Evolutionary conservation across 2,797 vertebrate species (phyloP), one percentile per base, ranked within the genome.

Genomic region (Bryconaethiops microstoma): DNA sequence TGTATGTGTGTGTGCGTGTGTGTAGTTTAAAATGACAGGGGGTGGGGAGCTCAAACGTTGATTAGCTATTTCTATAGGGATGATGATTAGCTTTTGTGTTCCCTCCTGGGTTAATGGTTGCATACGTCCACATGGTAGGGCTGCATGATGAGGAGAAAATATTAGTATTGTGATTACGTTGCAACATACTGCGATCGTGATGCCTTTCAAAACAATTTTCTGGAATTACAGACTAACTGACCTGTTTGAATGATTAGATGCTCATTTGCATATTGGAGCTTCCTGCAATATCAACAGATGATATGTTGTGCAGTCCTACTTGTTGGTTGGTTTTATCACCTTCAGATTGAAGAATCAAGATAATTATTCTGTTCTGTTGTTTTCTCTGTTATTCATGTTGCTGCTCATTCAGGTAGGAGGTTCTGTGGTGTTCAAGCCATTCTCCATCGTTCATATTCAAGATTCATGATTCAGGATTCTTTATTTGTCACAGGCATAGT

Each of bases 31-130:
- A 25, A 35, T 35, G 35, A 35, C 35, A 35, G 35, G 25, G 59
- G 12, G 59, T 16, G 29, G 69, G 69, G 55, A 50, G 29, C 25
- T 39, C 74, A 75, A 69, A 45, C 79, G 23, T 59, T 75, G 77
- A 83, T 76, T 62, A 57, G 72, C 57, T 23, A 65, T 81, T 78
- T 74, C 62, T 76, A 65, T 57, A 74, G 82, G 71, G 82, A 76
- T 55, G 13, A 57, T 76, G 40, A 67, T 83, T 40, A 72, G 60
- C 45, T 74, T 67, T 78, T 63, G 62, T 80, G 67, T 59, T 71
- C 54, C 74, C 57, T 29, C 50, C 59, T 69, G 29, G 25, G 10
- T 78, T 80, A 52, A 77, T 80, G 25, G 60, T 35, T 42, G 29
- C 74, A 55, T 71, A 67, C 29, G 7, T 42, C 4, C 10, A 76